phyloP scores from a whole-genome alignment of 2,797 vertebrate species.

The Dipus sagitta region DNA sequence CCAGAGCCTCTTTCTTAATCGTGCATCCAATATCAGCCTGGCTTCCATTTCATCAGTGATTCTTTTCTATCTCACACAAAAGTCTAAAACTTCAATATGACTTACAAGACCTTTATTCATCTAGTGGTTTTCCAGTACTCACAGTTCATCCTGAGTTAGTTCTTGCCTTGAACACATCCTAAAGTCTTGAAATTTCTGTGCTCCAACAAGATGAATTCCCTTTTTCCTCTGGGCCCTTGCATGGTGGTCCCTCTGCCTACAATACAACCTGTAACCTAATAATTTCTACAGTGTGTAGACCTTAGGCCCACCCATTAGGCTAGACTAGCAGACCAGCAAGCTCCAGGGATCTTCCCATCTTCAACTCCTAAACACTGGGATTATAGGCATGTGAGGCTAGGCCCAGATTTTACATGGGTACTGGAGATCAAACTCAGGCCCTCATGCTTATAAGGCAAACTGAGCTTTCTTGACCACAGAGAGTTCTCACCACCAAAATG shows the following conservation, averaged over 20 bases:
- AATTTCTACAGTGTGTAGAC: background rate
- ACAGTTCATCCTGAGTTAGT: background rate
- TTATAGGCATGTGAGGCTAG: no score
- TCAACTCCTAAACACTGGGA: no score
- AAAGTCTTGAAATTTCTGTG: background rate
- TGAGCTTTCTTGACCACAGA: no score
- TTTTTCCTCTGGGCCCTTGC: accelerated
- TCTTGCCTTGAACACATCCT: background rate
- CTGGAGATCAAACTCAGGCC: no score
- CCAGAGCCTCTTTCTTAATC: background rate
- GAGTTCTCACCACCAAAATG: background rate
- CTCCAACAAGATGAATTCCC: background rate
- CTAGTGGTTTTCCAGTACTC: background rate
- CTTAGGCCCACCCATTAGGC: no score
- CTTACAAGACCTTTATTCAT: background rate
- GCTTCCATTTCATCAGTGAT: background rate
- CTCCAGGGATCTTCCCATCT: no score
- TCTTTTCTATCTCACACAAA: background rate
- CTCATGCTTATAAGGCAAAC: no score
- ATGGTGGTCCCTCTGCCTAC: background rate
- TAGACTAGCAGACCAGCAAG: no score
- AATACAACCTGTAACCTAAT: background rate
- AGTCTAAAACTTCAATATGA: background rate
- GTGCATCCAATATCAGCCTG: background rate
- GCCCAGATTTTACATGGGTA: no score